Evolutionary conservation across 1,140 invertebrate genomes (phyloP).

Genomic region (Saccostrea glomerata): DNA sequence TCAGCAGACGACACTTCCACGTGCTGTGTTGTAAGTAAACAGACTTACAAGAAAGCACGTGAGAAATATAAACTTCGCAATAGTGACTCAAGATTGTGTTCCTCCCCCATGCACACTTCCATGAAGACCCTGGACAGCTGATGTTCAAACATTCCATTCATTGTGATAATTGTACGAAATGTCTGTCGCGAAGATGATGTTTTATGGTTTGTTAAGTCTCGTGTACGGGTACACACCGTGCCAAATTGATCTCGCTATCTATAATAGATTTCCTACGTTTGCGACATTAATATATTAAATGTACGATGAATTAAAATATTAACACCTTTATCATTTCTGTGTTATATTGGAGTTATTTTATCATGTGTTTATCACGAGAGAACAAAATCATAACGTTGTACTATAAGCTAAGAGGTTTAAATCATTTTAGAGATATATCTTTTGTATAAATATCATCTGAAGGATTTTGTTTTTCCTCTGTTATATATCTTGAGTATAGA

Average conservation of each 20-base stretch:
- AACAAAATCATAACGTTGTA: no score
- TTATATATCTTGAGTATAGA: no score
- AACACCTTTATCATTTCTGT: background rate
- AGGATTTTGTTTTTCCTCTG: no score
- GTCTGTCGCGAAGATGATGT: background rate
- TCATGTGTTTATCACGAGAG: no score
- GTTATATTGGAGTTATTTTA: background rate
- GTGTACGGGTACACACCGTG: conserved; percentile 1
- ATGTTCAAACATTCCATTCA: conserved; percentile 10
- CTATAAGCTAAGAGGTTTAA: no score
- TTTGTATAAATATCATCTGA: no score
- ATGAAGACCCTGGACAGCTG: conserved; percentile 14
- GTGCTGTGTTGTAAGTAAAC: background rate
- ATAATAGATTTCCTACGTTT: background rate
- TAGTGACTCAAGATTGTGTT: background rate
- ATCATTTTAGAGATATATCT: no score
- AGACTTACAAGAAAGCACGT: background rate
- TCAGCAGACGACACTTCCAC: background rate
- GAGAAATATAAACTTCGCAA: conserved; percentile 30
- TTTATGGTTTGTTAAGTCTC: background rate
- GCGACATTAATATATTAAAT: background rate
- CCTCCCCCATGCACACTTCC: conserved; percentile 23
- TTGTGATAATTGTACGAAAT: conserved; percentile 1
- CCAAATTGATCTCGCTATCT: conserved; percentile 27
- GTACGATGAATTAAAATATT: background rate